Conservation (phyloP, 2,888 invertebrate species). For the Campoplex nolae region DNA sequence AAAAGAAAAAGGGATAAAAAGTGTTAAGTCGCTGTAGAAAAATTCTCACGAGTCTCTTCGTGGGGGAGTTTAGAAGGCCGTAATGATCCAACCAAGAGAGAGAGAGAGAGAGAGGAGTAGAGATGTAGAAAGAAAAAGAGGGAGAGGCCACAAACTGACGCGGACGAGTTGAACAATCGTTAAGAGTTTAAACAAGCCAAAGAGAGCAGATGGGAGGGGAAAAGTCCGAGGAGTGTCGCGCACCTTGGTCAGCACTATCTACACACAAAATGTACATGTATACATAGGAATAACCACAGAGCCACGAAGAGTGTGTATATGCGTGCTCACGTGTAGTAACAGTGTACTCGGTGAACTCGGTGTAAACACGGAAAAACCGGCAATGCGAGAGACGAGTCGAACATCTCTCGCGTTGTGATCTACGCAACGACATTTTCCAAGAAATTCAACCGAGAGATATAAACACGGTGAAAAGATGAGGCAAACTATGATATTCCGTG, state of each 20-base stretch:
- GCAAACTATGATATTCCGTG: slow-evolving; percentile 21
- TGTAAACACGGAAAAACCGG: slow-evolving; percentile 53
- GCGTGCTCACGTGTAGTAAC: not conserved
- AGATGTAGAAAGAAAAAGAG: slow-evolving; percentile 45
- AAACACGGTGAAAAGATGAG: slow-evolving; percentile 3
- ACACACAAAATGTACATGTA: not conserved
- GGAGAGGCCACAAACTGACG: slow-evolving; percentile 75
- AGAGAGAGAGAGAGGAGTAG: slow-evolving; percentile 64
- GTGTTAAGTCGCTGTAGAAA: slow-evolving; percentile 30
- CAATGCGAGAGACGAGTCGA: slow-evolving; percentile 16
- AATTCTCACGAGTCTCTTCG: slow-evolving; percentile 50
- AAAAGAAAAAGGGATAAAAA: slow-evolving; percentile 27
- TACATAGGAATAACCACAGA: not conserved
- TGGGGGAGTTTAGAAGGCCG: slow-evolving; percentile 44
- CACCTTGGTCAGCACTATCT: slow-evolving; percentile 21
- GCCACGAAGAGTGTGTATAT: slow-evolving; percentile 19
- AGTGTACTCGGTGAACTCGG: slow-evolving; percentile 41
- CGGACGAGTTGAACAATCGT: slow-evolving; percentile 82
- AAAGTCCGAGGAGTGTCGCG: slow-evolving; percentile 21
- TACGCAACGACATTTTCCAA: slow-evolving; percentile 39
- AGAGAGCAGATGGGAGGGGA: slow-evolving; percentile 31
- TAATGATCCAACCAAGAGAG: slow-evolving; percentile 31
- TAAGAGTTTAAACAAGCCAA: slow-evolving; percentile 79
- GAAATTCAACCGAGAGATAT: slow-evolving; percentile 2
- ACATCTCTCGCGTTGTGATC: not conserved